Evolutionary conservation across 2,888 invertebrate genomes (phyloP).

Genomic region (Drosophila conformis): DNA sequence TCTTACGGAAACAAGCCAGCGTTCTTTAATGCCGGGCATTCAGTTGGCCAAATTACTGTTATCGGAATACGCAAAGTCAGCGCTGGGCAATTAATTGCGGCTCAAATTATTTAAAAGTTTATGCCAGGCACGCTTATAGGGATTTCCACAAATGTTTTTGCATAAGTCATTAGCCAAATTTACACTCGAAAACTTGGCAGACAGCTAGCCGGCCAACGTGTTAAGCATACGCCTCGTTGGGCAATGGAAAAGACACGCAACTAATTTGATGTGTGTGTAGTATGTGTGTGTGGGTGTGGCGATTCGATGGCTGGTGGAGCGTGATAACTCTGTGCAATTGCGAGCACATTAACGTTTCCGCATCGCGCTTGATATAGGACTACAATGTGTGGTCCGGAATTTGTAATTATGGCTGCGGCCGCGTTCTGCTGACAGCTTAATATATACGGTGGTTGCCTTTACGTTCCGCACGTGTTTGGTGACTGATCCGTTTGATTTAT

Average conservation of each 20-base stretch:
- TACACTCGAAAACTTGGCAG: constrained; percentile 41
- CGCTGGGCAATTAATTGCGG: constrained; percentile 48
- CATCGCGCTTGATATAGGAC: constrained; percentile 71
- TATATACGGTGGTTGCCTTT: constrained; percentile 56
- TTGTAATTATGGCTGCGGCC: constrained; percentile 62
- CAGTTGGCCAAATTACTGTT: constrained; percentile 30
- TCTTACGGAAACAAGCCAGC: neutral
- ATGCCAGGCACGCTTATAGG: neutral
- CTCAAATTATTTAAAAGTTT: constrained; percentile 41
- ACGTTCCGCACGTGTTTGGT: constrained; percentile 63
- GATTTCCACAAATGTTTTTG: constrained; percentile 2
- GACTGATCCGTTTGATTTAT: constrained; percentile 68
- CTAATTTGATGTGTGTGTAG: neutral
- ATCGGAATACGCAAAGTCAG: constrained; percentile 39
- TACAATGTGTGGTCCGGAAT: constrained; percentile 68
- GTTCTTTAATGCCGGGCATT: constrained; percentile 24
- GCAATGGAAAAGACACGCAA: constrained; percentile 19
- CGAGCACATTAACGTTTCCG: constrained; percentile 72
- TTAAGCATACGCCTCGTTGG: constrained; percentile 53
- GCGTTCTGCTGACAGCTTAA: constrained; percentile 67
- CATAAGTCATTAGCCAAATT: constrained; percentile 47
- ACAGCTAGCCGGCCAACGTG: constrained; percentile 32
- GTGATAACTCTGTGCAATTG: constrained; percentile 73
- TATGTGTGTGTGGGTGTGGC: neutral
- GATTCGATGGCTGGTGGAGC: constrained; percentile 37